Conservation (phyloP, 2,888 invertebrate genomes). For the Amblyjoppa proteus region DNA sequence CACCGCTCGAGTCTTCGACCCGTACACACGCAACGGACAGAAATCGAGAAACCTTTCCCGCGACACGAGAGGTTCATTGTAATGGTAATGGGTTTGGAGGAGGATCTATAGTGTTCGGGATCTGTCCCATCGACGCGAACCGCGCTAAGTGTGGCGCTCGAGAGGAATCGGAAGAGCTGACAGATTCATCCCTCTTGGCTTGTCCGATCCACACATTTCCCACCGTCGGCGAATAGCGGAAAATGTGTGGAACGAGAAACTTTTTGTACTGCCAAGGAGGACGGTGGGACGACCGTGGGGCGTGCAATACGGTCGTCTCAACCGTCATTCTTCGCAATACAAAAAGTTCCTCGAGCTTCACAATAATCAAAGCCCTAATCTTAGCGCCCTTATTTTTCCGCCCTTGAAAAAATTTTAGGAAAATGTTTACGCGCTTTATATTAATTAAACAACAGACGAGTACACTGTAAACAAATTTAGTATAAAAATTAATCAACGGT, state of each 20-base stretch:
- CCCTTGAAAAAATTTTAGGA: too few species aligned
- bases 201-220: conserved; percentile 20
- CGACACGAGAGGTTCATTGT: conserved; percentile 31
- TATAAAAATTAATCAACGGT: too few species aligned
- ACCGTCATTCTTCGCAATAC: conserved; percentile 6
- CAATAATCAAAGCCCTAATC: neutral
- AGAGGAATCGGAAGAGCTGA: conserved; percentile 36
- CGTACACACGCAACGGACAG: neutral
- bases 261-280: too few species aligned
- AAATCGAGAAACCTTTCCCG: conserved; percentile 44
- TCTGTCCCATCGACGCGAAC: conserved; percentile 21
- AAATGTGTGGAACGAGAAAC: too few species aligned
- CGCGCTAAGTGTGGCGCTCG: conserved; percentile 23
- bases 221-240: neutral
- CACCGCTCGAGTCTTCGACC: neutral
- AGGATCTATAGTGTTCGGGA: conserved; percentile 17
- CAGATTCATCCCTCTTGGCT: conserved; percentile 31
- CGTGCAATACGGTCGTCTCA: neutral
- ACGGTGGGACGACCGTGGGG: too few species aligned
- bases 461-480: too few species aligned
- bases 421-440: too few species aligned
- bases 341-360: neutral
- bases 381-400: too few species aligned
- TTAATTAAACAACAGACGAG: too few species aligned
- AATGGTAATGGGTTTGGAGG: conserved; percentile 41